Evolutionary conservation across 2,888 invertebrate genomes (phyloP).

Genomic region (Parasteatoda lunata): DNA sequence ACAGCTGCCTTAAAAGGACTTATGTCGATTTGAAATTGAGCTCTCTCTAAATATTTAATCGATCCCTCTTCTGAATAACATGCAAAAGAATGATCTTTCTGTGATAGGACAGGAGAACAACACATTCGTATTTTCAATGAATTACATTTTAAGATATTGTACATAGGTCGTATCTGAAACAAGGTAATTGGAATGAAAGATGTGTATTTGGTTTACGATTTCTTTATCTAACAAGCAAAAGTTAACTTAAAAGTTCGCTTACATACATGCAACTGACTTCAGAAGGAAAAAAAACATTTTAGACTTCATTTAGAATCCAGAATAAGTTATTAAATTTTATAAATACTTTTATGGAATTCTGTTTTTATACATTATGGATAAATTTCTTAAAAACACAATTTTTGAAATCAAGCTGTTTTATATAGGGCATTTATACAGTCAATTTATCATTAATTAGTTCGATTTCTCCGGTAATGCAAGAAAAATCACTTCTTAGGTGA

Average conservation of each 20-base stretch:
- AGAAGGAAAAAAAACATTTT: neutral
- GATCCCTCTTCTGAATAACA: slow-evolving; percentile 10
- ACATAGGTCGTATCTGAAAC: neutral
- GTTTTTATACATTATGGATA: no score
- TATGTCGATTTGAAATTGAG: slow-evolving; percentile 19
- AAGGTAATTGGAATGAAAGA: neutral
- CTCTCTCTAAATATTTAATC: slow-evolving; percentile 50
- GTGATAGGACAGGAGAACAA: neutral
- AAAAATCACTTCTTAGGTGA: no score
- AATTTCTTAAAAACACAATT: no score
- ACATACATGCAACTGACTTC: neutral
- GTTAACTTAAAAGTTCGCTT: neutral
- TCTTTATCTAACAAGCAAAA: neutral
- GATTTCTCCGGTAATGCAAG: no score
- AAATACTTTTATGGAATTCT: neutral
- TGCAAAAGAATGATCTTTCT: neutral
- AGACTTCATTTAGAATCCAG: neutral
- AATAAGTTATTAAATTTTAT: neutral
- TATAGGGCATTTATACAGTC: no score
- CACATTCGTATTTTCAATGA: neutral
- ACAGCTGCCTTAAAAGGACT: slow-evolving; percentile 16
- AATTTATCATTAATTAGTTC: no score
- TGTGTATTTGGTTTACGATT: neutral
- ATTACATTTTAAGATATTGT: neutral
- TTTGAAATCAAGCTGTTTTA: no score